phyloP scores from a whole-genome alignment of 2,113 vertebrate species.

The Larimichthys crocea region DNA sequence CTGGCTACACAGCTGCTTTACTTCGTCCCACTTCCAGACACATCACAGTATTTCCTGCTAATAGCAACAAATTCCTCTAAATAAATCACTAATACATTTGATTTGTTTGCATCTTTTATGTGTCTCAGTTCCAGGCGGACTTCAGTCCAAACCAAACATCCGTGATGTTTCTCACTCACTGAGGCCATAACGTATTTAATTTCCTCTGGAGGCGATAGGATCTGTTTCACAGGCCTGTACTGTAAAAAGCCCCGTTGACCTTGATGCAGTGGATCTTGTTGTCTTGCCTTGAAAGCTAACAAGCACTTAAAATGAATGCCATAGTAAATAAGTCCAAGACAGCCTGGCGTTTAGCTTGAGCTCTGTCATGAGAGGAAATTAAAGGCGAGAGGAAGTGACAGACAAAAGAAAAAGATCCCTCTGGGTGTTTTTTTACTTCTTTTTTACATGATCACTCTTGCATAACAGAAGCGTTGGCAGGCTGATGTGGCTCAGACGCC shows the following conservation, averaged over 20 bases:
- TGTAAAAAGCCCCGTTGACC: conserved; percentile 34
- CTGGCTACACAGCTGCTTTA: neutral
- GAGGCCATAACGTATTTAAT: conserved; percentile 54
- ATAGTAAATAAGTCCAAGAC: conserved; percentile 3
- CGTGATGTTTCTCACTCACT: neutral
- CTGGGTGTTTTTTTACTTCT: conserved; percentile 17
- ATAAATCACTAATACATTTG: neutral
- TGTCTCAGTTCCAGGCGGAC: neutral
- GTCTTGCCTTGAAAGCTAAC: conserved; percentile 45
- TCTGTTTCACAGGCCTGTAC: conserved; percentile 36
- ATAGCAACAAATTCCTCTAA: neutral
- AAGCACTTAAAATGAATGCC: conserved; percentile 36
- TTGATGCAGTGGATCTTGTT: conserved; percentile 4
- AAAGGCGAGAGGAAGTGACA: conserved; percentile 15
- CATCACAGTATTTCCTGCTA: neutral
- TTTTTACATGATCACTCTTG: conserved; percentile 10
- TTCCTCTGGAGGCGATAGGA: conserved; percentile 56
- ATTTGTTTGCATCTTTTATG: neutral
- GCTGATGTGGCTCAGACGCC: neutral
- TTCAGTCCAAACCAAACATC: neutral
- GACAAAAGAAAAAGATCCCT: conserved; percentile 7
- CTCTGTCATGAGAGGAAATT: conserved; percentile 19
- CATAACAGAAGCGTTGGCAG: neutral
- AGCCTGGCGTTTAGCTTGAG: neutral
- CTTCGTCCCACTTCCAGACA: no score